Percentiles rank a stretch among this genome's conserved stretches.
phyloP scores from a whole-genome alignment of 2,888 invertebrate species.

The Synanthedon formicaeformis region DNA sequence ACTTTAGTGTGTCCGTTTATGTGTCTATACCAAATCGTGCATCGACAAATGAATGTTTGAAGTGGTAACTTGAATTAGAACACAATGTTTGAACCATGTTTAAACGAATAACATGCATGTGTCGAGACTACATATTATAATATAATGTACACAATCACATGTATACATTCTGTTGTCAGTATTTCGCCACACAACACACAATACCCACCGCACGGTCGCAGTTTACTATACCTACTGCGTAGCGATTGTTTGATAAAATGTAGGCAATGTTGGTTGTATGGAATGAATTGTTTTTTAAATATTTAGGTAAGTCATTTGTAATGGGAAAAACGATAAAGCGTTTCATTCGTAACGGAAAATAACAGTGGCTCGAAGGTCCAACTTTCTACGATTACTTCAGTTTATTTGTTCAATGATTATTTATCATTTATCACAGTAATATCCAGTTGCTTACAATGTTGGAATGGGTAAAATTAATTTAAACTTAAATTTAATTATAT shows the following conservation, averaged over 20 bases:
- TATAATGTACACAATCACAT: constrained; percentile 13
- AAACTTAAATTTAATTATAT: too few species aligned
- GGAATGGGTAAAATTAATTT: too few species aligned
- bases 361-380: too few species aligned
- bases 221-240: neutral
- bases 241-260: neutral
- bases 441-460: too few species aligned
- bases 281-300: too few species aligned
- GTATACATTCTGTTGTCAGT: neutral
- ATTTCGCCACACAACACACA: neutral
- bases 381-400: too few species aligned
- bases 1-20: too few species aligned
- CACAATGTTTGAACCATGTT: neutral
- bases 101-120: constrained; percentile 20
- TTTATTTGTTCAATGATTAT: too few species aligned
- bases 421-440: too few species aligned
- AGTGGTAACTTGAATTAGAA: neutral
- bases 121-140: constrained; percentile 17
- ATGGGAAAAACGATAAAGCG: too few species aligned
- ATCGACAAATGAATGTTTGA: neutral
- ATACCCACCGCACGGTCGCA: neutral
- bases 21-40: constrained; percentile 3
- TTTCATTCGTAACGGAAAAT: too few species aligned
- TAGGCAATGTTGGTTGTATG: neutral
- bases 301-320: too few species aligned